Evolutionary conservation across 2,797 vertebrate genomes (phyloP).

Genomic region (Netta rufina): DNA sequence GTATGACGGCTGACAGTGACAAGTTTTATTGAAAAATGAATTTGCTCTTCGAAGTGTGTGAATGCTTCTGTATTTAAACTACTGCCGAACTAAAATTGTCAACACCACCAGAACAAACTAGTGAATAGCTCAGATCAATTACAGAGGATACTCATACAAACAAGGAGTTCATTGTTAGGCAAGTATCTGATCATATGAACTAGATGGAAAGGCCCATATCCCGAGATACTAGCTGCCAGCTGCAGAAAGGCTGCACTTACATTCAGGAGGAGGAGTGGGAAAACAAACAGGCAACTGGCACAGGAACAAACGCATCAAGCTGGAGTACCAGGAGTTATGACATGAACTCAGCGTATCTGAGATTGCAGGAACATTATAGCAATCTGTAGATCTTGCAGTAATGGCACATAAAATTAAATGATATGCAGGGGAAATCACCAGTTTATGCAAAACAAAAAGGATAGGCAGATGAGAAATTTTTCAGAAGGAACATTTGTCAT

Average conservation of each 20-base stretch:
- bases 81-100: background rate
- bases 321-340: background rate
- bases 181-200: background rate
- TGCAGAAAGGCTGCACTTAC: background rate
- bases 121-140: background rate
- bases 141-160: accelerated
- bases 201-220: background rate
- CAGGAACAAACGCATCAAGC: background rate
- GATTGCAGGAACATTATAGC: background rate
- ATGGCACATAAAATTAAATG: background rate
- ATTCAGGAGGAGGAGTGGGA: background rate
- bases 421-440: background rate
- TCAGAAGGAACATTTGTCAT: background rate
- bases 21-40: background rate
- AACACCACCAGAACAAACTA: too few species aligned
- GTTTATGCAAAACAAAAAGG: slow-evolving; percentile 23
- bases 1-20: background rate
- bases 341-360: accelerated
- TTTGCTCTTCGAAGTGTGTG: background rate
- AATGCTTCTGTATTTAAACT: background rate
- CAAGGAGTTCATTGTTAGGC: background rate
- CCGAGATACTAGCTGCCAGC: accelerated
- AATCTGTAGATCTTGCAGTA: background rate
- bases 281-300: background rate
- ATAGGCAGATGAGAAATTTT: background rate